A percentile compares a stretch with the other conserved stretches of the same genome.
phyloP scores from a whole-genome alignment of 2,888 invertebrate species.

The Drosophila leonis region DNA sequence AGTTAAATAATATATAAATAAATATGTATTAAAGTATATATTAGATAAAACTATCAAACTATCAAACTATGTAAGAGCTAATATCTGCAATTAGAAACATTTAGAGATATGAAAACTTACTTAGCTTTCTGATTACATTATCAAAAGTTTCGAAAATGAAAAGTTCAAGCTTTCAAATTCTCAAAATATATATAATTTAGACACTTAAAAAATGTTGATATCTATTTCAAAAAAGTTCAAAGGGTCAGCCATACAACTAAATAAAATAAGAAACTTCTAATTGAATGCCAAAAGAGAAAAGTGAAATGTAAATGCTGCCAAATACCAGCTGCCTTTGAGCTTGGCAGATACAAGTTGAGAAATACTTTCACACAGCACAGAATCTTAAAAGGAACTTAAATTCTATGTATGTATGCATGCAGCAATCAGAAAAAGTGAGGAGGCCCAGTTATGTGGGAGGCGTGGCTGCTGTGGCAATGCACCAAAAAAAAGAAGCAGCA shows the following conservation, averaged over 20 bases:
- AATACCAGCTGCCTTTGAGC: not conserved
- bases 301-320: not conserved
- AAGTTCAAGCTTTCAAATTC: too few relatives aligned
- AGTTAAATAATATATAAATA: too few relatives aligned
- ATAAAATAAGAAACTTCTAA: not conserved
- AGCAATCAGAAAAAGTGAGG: not conserved
- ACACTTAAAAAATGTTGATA: too few relatives aligned
- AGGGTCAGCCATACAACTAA: not conserved
- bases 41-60: too few relatives aligned
- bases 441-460: not conserved
- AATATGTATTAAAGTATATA: too few relatives aligned
- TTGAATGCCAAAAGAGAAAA: not conserved
- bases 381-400: slow-evolving; percentile 14
- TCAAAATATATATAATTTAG: too few relatives aligned
- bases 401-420: slow-evolving; percentile 7
- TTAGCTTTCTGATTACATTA: too few relatives aligned
- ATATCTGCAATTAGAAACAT: too few relatives aligned
- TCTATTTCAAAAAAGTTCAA: not conserved
- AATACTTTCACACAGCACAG: slow-evolving; percentile 5
- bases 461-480: slow-evolving; percentile 9
- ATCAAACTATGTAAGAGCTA: too few relatives aligned
- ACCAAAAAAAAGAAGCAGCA: not conserved
- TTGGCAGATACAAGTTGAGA: not conserved
- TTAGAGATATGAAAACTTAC: too few relatives aligned
- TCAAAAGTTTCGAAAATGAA: too few relatives aligned